Percentiles rank a stretch among this genome's conserved stretches.
phyloP scores from a whole-genome alignment of 2,888 invertebrate species.

The Neuroscelio doddi region DNA sequence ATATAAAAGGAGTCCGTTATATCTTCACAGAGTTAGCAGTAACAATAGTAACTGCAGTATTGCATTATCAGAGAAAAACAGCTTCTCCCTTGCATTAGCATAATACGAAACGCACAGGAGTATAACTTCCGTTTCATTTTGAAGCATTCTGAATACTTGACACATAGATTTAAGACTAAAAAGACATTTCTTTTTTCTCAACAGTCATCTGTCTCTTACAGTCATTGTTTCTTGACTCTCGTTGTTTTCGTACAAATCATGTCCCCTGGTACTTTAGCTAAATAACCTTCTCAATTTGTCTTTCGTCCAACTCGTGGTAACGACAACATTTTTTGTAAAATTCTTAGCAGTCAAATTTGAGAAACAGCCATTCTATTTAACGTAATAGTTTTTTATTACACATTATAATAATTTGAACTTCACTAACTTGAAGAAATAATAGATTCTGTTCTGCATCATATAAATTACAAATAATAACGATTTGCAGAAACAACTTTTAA shows the following conservation, averaged over 20 bases:
- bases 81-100: slow-evolving; percentile 20
- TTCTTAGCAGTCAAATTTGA: not conserved
- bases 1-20: not conserved
- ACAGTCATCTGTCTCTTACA: slow-evolving; percentile 17
- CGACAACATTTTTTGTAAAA: not conserved
- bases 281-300: slow-evolving; percentile 1
- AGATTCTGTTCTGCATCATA: too few species aligned
- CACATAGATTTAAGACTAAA: slow-evolving; percentile 54
- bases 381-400: too few species aligned
- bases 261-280: not conserved
- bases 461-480: too few species aligned
- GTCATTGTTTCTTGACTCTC: slow-evolving; percentile 26
- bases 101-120: slow-evolving; percentile 47
- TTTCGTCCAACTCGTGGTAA: not conserved
- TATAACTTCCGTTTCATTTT: slow-evolving; percentile 59
- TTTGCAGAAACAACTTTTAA: too few species aligned
- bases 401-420: too few species aligned
- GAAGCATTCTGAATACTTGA: slow-evolving; percentile 55
- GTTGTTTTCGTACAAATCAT: slow-evolving; percentile 13
- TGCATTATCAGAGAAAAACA: not conserved
- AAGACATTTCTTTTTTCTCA: slow-evolving; percentile 48
- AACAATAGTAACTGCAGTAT: not conserved
- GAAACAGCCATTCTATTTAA: too few species aligned
- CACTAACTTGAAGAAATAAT: too few species aligned
- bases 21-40: too few species aligned